These are phyloP conservation scores for Plebejus melissa DNA, from an alignment of 2,888 invertebrate genomes.

Conservation along the genomic window DNA sequence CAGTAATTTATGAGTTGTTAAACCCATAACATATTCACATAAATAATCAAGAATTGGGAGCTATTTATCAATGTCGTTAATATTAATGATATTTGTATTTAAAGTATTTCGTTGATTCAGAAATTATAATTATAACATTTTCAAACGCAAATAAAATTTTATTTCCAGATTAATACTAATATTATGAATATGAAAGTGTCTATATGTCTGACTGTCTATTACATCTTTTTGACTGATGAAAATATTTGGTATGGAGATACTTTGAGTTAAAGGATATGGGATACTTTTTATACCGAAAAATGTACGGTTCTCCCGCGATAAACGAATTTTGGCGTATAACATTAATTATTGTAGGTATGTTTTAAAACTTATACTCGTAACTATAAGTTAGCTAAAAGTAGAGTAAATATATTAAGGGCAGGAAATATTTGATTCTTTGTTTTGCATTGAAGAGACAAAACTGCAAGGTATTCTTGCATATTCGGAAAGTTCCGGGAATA, in stretches of 20 bases:
- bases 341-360: too few relatives aligned
- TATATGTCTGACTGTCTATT: too few relatives aligned
- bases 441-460: not conserved
- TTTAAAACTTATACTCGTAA: too few relatives aligned
- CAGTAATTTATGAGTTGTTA: constrained; percentile 4
- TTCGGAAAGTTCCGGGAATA: constrained; percentile 4
- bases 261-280: too few relatives aligned
- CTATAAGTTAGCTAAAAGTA: too few relatives aligned
- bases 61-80: not conserved
- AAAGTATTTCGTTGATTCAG: not conserved
- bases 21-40: not conserved
- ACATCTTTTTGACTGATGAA: too few relatives aligned
- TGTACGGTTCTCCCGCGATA: too few relatives aligned
- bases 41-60: not conserved
- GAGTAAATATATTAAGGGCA: not conserved
- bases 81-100: constrained; percentile 1
- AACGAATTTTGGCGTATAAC: too few relatives aligned
- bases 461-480: not conserved
- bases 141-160: not conserved
- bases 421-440: not conserved
- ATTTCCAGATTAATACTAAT: too few relatives aligned
- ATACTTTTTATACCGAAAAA: too few relatives aligned
- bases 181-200: too few relatives aligned
- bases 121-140: not conserved
- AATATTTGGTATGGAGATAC: too few relatives aligned